Evolutionary conservation across 2,113 vertebrate genomes (phyloP), one percentile per base, ranked within the genome.

Genomic region (Sphaerodactylus townsendi): DNA sequence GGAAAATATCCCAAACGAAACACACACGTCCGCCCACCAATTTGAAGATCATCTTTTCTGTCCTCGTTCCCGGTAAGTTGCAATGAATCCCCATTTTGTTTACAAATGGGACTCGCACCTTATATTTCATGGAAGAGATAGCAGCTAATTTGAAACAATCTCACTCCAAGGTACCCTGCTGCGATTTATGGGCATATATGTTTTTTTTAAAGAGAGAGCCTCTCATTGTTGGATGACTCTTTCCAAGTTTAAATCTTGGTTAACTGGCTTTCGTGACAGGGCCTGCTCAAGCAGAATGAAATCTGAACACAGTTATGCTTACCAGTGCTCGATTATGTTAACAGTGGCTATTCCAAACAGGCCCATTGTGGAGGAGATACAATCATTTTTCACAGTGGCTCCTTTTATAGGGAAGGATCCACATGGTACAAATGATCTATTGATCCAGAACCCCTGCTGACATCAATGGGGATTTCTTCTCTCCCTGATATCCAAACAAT

Each of bases 371-470:
- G 69, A 90, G 8, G n/a, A 90, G 71, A 25, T 35, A 4, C 35
- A 23, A 71, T 65, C 72, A 77, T 84, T 84, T 77, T 68, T 77
- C 64, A 83, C 35, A 74, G 62, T 46, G 83, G 35, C 14, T 48
- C 28, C 15, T 62, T 30, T 14, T 0, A 85, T 70, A 77, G 9
- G 59, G 59, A 25, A 28, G 59, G 28, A 62, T 62, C 78, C 72
- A 59, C 76, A 41, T 23, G 39, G 46, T 80, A 84, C 2, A 0
- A 21, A 75, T 75, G 76, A 56, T 19, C 59, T 89, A 83, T 87
- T 50, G 78, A 93, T 86, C 73, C 73, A 46, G 53, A 88, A 41
- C 75, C 86, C 76, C 64, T 56, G 41, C 69, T 87, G 53, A 35
- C 82, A 83, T 77, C 87, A 72, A 69, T 35, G 41, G 74, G 76